Percentiles rank a stretch among this genome's conserved stretches.
These are phyloP conservation scores for Archips xylosteana DNA, from an alignment of 2,888 invertebrate genomes.

Conservation along the genomic window DNA sequence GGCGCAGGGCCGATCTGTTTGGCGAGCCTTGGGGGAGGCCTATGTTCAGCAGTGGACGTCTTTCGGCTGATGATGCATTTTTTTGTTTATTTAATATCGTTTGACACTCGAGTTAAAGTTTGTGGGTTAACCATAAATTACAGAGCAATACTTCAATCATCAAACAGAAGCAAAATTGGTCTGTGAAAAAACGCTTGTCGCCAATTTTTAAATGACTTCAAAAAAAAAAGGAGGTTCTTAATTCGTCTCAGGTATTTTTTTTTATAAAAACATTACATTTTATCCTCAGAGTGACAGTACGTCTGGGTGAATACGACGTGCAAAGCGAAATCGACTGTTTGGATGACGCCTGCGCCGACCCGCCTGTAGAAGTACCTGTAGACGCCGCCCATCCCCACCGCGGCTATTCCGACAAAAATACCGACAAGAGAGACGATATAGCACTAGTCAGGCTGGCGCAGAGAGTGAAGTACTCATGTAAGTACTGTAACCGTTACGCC, in stretches of 20 bases:
- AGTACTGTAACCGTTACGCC: constrained; percentile 46
- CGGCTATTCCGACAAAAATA: constrained; percentile 79
- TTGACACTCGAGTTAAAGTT: too few relatives aligned
- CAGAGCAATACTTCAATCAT: too few relatives aligned
- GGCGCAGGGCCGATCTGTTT: too few relatives aligned
- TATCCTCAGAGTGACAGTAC: constrained; percentile 73
- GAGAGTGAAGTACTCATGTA: constrained; percentile 75
- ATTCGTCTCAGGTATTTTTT: too few relatives aligned
- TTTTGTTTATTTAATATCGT: too few relatives aligned
- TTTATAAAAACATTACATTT: not conserved
- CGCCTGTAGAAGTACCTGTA: constrained; percentile 86
- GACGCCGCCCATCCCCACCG: constrained; percentile 88
- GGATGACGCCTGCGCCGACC: constrained; percentile 86
- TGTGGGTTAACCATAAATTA: too few relatives aligned
- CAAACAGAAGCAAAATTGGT: too few relatives aligned
- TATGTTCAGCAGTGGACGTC: too few relatives aligned
- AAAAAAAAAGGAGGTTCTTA: too few relatives aligned
- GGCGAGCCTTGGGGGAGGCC: too few relatives aligned
- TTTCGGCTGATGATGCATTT: too few relatives aligned
- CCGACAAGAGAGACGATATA: constrained; percentile 84
- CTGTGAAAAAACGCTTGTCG: not conserved
- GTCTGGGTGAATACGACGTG: constrained; percentile 89
- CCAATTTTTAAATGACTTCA: too few relatives aligned
- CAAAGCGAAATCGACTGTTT: constrained; percentile 87
- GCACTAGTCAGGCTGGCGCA: constrained; percentile 81